Evolutionary conservation across 2,113 vertebrate genomes (phyloP).

Genomic region (Microcebus murinus): DNA sequence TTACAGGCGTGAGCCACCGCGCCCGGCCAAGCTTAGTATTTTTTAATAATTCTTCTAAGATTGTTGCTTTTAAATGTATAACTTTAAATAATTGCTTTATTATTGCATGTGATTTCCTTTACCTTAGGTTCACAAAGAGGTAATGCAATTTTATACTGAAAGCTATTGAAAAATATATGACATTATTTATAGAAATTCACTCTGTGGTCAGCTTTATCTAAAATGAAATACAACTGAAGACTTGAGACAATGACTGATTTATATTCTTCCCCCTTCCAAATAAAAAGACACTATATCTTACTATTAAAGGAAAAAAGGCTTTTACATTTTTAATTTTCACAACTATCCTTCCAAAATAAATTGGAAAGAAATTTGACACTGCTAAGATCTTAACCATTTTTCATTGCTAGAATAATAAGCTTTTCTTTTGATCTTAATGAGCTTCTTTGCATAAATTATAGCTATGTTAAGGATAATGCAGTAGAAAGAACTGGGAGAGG

Average conservation of each 20-base stretch:
- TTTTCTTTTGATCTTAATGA: background rate
- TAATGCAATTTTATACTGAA: background rate
- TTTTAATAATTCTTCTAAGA: conserved; percentile 12
- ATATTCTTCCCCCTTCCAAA: background rate
- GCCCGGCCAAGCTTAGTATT: background rate
- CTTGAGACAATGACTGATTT: background rate
- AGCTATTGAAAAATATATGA: background rate
- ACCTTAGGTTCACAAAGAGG: background rate
- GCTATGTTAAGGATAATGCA: background rate
- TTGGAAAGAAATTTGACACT: background rate
- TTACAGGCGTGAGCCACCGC: too few relatives aligned
- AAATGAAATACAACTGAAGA: conserved; percentile 1
- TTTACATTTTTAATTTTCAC: conserved; percentile 7
- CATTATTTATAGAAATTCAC: conserved; percentile 31
- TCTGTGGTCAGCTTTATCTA: background rate
- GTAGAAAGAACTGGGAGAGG: background rate
- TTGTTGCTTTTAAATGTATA: background rate
- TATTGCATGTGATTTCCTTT: background rate
- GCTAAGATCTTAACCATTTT: background rate
- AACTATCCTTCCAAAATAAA: conserved; percentile 50
- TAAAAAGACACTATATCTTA: background rate
- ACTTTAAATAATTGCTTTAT: background rate
- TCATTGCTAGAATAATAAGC: background rate
- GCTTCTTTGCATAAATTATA: background rate
- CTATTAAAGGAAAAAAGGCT: background rate